These are phyloP conservation scores for Ophraella communa DNA, from an alignment of 2,888 invertebrate species.

Conservation along the genomic window DNA sequence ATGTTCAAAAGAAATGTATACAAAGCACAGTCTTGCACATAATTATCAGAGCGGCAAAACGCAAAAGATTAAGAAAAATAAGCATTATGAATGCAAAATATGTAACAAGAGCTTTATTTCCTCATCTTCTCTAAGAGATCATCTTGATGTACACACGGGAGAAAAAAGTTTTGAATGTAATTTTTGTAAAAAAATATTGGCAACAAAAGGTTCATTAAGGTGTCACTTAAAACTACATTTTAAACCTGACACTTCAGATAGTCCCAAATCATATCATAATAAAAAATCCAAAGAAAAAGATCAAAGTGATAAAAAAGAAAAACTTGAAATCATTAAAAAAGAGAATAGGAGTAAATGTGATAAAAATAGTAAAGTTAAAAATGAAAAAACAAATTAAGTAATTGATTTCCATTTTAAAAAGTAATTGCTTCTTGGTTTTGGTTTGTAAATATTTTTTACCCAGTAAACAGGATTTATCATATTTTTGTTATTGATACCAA, in stretches of 20 bases:
- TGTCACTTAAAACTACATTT: slow-evolving; percentile 12
- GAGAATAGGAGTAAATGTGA: neutral
- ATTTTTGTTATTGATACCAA: no score
- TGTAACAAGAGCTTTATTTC: slow-evolving; percentile 6
- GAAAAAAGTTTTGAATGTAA: slow-evolving; percentile 15
- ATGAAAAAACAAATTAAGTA: neutral
- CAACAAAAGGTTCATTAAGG: slow-evolving; percentile 9
- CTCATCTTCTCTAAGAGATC: neutral
- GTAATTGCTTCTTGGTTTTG: no score
- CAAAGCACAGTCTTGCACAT: slow-evolving; percentile 4
- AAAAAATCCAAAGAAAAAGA: slow-evolving; percentile 4
- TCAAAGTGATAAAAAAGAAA: neutral
- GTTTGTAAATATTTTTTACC: no score
- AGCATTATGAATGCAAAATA: slow-evolving; percentile 9
- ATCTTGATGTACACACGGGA: slow-evolving; percentile 10
- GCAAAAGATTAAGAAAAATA: neutral
- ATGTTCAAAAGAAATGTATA: slow-evolving; percentile 19
- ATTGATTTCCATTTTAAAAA: no score
- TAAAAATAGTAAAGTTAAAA: neutral
- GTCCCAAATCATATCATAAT: neutral
- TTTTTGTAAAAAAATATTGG: slow-evolving; percentile 11
- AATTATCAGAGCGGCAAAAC: neutral
- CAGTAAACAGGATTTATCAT: no score
- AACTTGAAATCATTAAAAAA: neutral
- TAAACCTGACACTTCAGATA: neutral